These are phyloP conservation scores for Drosophila tristis DNA, from an alignment of 1,140 invertebrate genomes.

Conservation along the genomic window DNA sequence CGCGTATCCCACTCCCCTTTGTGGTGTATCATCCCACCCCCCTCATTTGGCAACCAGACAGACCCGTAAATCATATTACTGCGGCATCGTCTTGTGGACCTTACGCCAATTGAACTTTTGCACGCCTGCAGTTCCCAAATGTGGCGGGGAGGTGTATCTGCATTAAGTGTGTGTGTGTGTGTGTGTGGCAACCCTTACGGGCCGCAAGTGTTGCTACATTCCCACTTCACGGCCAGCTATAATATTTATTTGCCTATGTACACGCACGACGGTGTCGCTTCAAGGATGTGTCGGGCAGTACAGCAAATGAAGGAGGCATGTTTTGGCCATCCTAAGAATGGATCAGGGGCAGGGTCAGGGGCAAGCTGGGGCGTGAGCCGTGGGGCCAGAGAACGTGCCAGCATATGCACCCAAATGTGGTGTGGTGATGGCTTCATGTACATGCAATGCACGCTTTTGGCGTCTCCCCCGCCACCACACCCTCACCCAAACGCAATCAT, in stretches of 20 bases:
- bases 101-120: conserved; percentile 44
- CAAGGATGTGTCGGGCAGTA: conserved; percentile 1
- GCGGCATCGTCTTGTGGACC: conserved; percentile 30
- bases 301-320: no score
- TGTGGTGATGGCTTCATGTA: conserved; percentile 46
- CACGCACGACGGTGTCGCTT: conserved; percentile 26
- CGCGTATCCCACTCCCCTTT: not conserved
- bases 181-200: conserved; percentile 23
- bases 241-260: conserved; percentile 55
- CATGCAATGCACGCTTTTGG: conserved; percentile 44
- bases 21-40: no score
- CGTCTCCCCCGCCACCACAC: not conserved
- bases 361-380: not conserved
- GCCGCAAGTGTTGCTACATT: not conserved
- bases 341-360: not conserved
- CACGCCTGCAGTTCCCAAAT: conserved; percentile 21
- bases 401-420: conserved; percentile 51
- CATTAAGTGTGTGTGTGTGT: no score
- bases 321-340: not conserved
- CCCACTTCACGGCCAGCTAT: conserved; percentile 14
- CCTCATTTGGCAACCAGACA: conserved; percentile 21
- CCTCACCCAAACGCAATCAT: not conserved
- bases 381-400: conserved; percentile 21
- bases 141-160: not conserved
- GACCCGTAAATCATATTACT: conserved; percentile 68